Conservation (phyloP, 2,113 vertebrate genomes). For the Etheostoma spectabile region DNA sequence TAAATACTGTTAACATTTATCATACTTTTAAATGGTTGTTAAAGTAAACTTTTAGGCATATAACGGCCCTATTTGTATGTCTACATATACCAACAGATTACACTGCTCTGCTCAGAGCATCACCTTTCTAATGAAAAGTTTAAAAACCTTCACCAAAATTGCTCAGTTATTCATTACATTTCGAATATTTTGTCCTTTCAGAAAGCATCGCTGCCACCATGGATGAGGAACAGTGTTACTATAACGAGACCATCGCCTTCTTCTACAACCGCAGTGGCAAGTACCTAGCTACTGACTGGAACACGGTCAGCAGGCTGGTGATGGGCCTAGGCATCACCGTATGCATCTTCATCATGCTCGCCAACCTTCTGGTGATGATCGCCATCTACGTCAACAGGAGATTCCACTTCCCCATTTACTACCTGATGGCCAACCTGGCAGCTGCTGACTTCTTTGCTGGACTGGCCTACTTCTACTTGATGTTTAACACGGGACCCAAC, state of each 20-base stretch:
- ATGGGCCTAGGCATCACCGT: conserved; percentile 99
- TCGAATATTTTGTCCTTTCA: conserved; percentile 48
- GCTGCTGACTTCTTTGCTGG: conserved; percentile 99
- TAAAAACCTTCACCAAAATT: not conserved
- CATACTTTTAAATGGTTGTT: not conserved
- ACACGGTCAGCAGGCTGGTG: conserved; percentile 95
- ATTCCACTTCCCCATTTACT: conserved; percentile 99
- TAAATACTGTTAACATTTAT: not conserved
- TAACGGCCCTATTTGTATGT: not conserved
- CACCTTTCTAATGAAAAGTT: no score
- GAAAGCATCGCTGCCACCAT: conserved; percentile 58
- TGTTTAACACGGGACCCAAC: conserved; percentile 99
- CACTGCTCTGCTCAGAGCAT: no score
- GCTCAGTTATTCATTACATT: not conserved
- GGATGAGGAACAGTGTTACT: conserved; percentile 94
- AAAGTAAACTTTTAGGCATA: not conserved
- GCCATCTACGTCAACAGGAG: conserved; percentile 98
- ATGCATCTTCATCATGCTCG: conserved; percentile 99
- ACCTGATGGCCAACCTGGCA: conserved; percentile 98
- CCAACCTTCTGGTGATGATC: conserved; percentile 98
- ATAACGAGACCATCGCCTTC: conserved; percentile 99
- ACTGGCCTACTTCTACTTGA: conserved; percentile 98
- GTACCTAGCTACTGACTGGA: conserved; percentile 93
- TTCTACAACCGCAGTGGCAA: conserved; percentile 98
- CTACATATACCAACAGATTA: not conserved